These are phyloP conservation scores for Diplosoma virens DNA, from an alignment of 23 tunicate genomes.

Conservation along the genomic window DNA sequence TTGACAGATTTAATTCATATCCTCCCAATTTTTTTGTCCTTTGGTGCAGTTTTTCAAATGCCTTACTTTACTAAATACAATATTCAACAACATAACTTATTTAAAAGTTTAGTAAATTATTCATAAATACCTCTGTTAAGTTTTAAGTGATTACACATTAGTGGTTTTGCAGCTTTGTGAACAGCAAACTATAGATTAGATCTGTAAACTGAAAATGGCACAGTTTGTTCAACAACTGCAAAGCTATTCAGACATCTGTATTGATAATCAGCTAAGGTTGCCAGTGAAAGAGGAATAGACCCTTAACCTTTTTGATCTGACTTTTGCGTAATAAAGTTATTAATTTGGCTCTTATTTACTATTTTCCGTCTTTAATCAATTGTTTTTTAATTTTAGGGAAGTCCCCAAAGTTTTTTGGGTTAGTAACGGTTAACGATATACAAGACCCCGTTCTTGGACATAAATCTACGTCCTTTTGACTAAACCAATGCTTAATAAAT, in stretches of 20 bases:
- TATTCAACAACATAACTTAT: background rate
- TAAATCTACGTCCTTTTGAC: no score
- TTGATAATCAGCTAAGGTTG: background rate
- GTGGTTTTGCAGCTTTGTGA: background rate
- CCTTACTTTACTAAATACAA: background rate
- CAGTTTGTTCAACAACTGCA: background rate
- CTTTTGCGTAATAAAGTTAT: no score
- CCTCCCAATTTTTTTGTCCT: background rate
- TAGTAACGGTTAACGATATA: no score
- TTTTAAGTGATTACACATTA: background rate
- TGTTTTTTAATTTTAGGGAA: no score
- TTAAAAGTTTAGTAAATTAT: background rate
- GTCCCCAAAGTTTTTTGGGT: no score
- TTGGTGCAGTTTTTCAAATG: background rate
- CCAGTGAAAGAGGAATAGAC: background rate
- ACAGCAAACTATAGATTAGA: background rate
- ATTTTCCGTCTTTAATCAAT: no score
- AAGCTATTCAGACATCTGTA: background rate
- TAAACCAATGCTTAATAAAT: no score
- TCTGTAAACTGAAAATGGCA: background rate
- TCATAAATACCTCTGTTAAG: background rate
- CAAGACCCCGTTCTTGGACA: no score
- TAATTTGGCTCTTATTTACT: no score
- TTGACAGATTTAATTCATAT: background rate
- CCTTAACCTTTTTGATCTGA: no score